Conservation (phyloP, 2,113 vertebrate genomes). For the Misgurnus anguillicaudatus region DNA sequence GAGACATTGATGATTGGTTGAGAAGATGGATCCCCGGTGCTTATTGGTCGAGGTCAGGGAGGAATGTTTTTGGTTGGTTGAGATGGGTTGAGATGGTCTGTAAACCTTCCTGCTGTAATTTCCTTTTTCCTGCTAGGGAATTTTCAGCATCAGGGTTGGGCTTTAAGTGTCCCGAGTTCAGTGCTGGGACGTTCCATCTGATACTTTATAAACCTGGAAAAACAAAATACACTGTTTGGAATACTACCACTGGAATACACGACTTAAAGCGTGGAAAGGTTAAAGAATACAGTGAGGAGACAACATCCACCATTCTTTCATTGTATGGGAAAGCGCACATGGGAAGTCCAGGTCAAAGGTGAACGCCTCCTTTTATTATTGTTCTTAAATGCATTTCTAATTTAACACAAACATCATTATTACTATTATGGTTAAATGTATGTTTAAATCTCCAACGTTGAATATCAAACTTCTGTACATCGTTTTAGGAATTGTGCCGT, state of each 20-base stretch:
- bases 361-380: constrained; percentile 34
- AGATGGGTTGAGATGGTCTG: constrained; percentile 35
- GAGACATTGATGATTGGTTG: constrained; percentile 20
- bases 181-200: constrained; percentile 3
- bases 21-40: background rate
- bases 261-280: background rate
- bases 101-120: constrained; percentile 51
- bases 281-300: background rate
- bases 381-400: background rate
- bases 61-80: constrained; percentile 39
- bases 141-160: constrained; percentile 49
- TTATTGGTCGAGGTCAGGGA: constrained; percentile 37
- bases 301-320: background rate
- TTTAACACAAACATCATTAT: background rate
- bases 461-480: no score
- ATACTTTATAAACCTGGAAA: background rate
- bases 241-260: background rate
- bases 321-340: constrained; percentile 36
- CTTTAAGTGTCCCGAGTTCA: constrained; percentile 44
- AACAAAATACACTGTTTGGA: background rate
- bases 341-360: constrained; percentile 51
- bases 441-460: no score
- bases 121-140: constrained; percentile 53
- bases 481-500: no score
- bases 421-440: background rate